A percentile compares a stretch with the other conserved stretches of the same genome.
phyloP scores from a whole-genome alignment of 2,797 vertebrate species.

The Gouania willdenowi region DNA sequence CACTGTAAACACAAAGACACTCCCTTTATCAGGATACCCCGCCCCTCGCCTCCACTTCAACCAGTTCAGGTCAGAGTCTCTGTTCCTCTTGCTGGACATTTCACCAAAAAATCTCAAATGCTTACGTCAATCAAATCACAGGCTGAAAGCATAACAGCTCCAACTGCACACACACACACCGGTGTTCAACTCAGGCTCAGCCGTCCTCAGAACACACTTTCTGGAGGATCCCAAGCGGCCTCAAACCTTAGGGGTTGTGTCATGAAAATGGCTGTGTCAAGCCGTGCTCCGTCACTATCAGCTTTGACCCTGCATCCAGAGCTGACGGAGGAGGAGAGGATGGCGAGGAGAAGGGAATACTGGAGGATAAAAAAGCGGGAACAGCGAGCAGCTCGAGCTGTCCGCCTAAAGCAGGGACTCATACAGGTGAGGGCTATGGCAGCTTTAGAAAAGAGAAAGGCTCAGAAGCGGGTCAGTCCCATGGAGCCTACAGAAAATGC shows the following conservation, averaged over 20 bases:
- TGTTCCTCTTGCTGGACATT: constrained; percentile 22
- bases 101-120: constrained; percentile 11
- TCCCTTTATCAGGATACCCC: constrained; percentile 1
- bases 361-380: constrained; percentile 76
- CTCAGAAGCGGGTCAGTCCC: constrained; percentile 30
- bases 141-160: constrained; percentile 11
- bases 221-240: constrained; percentile 4
- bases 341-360: constrained; percentile 69
- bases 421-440: constrained; percentile 36
- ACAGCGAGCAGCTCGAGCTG: constrained; percentile 67
- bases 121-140: constrained; percentile 15
- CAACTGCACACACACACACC: constrained; percentile 11
- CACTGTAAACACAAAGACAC: not conserved
- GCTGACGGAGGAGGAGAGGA: constrained; percentile 59
- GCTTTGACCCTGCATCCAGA: constrained; percentile 1
- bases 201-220: constrained; percentile 15
- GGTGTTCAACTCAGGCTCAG: constrained; percentile 39
- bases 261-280: constrained; percentile 56
- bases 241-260: constrained; percentile 31
- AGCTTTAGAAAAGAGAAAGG: constrained; percentile 42
- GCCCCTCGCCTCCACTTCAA: not conserved
- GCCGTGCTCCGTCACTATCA: not conserved
- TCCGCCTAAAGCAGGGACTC: constrained; percentile 43
- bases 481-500: not conserved
- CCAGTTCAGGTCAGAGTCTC: constrained; percentile 46